Percentiles rank a stretch among this genome's conserved stretches.
Conservation (phyloP, 1,140 invertebrate species). For the Stratiolaelaps scimitus region DNA sequence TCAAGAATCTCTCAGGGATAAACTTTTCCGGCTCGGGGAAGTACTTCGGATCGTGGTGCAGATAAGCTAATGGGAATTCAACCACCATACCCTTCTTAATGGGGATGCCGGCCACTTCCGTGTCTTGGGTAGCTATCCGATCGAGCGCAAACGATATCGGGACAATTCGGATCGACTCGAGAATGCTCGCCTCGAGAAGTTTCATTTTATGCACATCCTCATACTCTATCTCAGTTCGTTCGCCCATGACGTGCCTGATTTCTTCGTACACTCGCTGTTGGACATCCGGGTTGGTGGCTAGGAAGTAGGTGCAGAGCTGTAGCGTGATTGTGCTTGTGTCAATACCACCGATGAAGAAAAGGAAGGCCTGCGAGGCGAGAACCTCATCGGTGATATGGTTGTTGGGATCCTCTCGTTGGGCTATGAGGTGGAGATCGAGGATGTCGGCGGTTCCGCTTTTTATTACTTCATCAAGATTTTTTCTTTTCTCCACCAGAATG, state of each 20-base stretch:
- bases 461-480: background rate
- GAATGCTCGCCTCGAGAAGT: background rate
- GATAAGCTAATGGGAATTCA: background rate
- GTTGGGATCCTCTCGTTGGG: background rate
- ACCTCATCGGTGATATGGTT: background rate
- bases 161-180: background rate
- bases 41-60: background rate
- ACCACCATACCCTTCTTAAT: background rate
- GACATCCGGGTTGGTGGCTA: conserved; percentile 53
- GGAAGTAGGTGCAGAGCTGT: conserved; percentile 49
- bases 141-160: background rate
- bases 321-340: conserved; percentile 48
- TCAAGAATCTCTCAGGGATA: conserved; percentile 5
- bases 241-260: background rate
- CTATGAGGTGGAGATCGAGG: background rate
- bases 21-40: background rate
- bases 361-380: background rate
- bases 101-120: background rate
- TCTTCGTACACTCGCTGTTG: conserved; percentile 50
- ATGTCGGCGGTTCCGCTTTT: background rate
- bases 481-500: background rate
- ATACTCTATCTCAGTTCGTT: background rate
- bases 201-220: background rate
- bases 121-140: background rate
- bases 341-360: background rate